Evolutionary conservation across 2,888 invertebrate genomes (phyloP).

Genomic region (Pseudococcus viburni): DNA sequence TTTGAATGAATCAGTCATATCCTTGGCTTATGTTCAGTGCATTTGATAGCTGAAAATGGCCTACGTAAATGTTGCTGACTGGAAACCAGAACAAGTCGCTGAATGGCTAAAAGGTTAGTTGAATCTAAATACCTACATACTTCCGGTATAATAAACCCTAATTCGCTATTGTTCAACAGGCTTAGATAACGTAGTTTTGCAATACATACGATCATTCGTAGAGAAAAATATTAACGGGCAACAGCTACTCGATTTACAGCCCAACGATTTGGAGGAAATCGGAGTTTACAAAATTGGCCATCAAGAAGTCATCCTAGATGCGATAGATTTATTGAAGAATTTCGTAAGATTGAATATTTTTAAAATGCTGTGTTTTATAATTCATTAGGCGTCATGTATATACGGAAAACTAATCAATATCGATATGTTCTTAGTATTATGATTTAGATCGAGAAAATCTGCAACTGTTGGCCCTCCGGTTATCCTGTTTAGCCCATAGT

Average conservation of each 20-base stretch:
- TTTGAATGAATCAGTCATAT: background rate
- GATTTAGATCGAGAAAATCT: conserved; percentile 92
- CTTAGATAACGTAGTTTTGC: conserved; percentile 83
- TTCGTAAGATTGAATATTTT: conserved; percentile 78
- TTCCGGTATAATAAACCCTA: conserved; percentile 62
- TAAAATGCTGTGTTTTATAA: background rate
- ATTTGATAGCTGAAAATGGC: conserved; percentile 75
- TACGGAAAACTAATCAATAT: background rate
- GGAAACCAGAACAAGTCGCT: conserved; percentile 91
- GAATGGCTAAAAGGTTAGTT: conserved; percentile 88
- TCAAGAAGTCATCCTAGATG: conserved; percentile 93
- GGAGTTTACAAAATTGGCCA: conserved; percentile 91
- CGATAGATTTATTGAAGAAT: conserved; percentile 89
- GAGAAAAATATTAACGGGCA: conserved; percentile 87
- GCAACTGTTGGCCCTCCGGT: conserved; percentile 87
- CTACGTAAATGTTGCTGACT: conserved; percentile 88
- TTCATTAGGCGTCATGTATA: background rate
- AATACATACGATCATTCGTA: conserved; percentile 85
- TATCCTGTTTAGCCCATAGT: conserved; percentile 87
- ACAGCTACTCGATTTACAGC: conserved; percentile 85
- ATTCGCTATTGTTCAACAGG: conserved; percentile 74
- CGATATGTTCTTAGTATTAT: conserved; percentile 80
- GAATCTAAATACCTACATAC: conserved; percentile 67
- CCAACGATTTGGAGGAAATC: conserved; percentile 89
- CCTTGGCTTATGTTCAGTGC: background rate